A percentile compares a stretch with the other conserved stretches of the same genome.
These are phyloP conservation scores for Meiosimyza decipiens DNA, from an alignment of 2,888 invertebrate species.

Conservation along the genomic window DNA sequence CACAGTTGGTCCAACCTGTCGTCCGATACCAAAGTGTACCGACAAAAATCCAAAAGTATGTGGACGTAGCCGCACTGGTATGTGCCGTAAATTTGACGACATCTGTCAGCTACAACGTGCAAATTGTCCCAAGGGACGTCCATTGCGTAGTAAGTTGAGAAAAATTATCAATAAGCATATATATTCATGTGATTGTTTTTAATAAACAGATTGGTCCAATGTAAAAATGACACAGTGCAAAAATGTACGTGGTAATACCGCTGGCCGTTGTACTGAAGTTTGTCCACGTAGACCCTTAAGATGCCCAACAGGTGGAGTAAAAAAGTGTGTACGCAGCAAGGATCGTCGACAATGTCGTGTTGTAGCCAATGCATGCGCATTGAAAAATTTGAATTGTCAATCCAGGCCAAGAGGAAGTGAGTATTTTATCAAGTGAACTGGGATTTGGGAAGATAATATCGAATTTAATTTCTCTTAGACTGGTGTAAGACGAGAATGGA, in stretches of 20 bases:
- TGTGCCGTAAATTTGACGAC: slow-evolving; percentile 16
- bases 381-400: slow-evolving; percentile 33
- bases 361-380: slow-evolving; percentile 25
- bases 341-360: slow-evolving; percentile 30
- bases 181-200: not conserved
- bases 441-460: not conserved
- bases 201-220: not conserved
- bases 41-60: slow-evolving; percentile 5
- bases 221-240: slow-evolving; percentile 11
- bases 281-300: not conserved
- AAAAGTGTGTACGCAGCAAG: slow-evolving; percentile 26
- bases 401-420: slow-evolving; percentile 13
- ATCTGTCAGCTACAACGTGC: slow-evolving; percentile 1
- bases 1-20: not conserved
- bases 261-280: not conserved
- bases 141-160: too few species aligned
- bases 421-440: not conserved
- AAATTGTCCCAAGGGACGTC: slow-evolving; percentile 2
- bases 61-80: slow-evolving; percentile 17
- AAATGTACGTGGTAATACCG: not conserved
- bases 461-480: not conserved
- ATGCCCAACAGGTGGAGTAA: slow-evolving; percentile 5
- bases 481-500: not conserved
- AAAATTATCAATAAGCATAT: not conserved
- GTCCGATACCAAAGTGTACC: not conserved